Base-by-base conservation (phyloP, 2,113 vertebrate genomes). In the Carollia perspicillata region DNA sequence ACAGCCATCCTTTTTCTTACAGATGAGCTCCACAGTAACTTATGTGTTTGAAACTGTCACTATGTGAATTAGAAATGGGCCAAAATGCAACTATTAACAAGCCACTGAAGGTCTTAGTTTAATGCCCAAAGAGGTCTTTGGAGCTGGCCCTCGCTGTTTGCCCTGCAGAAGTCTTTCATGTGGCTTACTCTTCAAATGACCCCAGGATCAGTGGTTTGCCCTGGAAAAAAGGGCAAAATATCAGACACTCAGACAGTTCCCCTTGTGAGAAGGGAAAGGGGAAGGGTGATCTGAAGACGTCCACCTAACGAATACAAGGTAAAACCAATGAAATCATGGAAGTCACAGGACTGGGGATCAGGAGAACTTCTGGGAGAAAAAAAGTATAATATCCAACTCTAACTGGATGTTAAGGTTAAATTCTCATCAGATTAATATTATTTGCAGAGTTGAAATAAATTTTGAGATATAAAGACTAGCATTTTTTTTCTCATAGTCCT, bases 81-180 rank as follows among this genome's bases (percentile, higher is more conserved):
- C 89, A 90, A 94, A 90, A 51, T 71, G 85, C 65, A 85, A 60
- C 93, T 44, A 85, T 72, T 88, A 91, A 66, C 72, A 88, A 78
- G 33, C 35, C 79, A 92, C 0, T 1, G 60, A 89, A 75, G 55
- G 86, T 68, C 30, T 53, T 53, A 17, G 68, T 84, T 89, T 74
- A 89, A 79, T 89, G 68, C 49, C 33, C 58, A 55, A 14, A 88
- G 84, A 53, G 30, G 35, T 13, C 26, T 90, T 55, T 53, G 53
- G 33, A 35, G 20, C 23, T 90, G 42, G 68, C 28, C 84, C 78
- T 86, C 4, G 1, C 60, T 85, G 55, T 75, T 37, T 47, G 66
- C 33, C 30, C 44, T 33, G 20, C 6, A 11, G 37, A 95, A 79
- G 11, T 49, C 58, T 42, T 92, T 66, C 7, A 30, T 71, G 40